These are phyloP conservation scores for Gambusia yucatana DNA, from an alignment of 2,797 vertebrate genomes.

Conservation along the genomic window DNA sequence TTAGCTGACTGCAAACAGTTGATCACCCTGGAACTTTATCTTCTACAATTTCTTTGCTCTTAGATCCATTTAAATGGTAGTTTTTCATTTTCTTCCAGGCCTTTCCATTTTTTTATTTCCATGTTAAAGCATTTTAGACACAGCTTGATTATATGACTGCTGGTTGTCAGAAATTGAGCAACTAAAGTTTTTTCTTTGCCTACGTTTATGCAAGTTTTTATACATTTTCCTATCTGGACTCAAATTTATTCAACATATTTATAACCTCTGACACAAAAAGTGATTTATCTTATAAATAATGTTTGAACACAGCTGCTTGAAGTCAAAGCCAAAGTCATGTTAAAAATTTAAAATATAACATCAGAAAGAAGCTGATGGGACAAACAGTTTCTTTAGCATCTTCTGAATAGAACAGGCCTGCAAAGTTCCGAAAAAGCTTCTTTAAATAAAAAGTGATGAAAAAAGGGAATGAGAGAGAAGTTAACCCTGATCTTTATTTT, in stretches of 20 bases:
- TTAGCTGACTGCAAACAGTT: not conserved
- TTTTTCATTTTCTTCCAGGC: not conserved
- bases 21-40: not conserved
- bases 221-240: not conserved
- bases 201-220: not conserved
- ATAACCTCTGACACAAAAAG: not conserved
- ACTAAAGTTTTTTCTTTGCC: no score
- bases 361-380: conserved; percentile 17
- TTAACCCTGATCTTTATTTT: conserved; percentile 1
- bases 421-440: conserved; percentile 43
- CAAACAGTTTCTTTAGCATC: conserved; percentile 39
- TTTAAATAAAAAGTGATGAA: conserved; percentile 43
- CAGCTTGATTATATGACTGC: no score
- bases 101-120: not conserved
- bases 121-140: not conserved
- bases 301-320: not conserved
- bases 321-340: not conserved
- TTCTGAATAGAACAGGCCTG: conserved; percentile 47
- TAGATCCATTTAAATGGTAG: not conserved
- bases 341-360: no score
- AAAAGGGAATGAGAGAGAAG: conserved; percentile 9
- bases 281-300: not conserved
- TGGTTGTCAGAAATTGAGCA: no score
- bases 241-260: not conserved
- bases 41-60: not conserved